Evolutionary conservation across 2,888 invertebrate genomes (phyloP).

Genomic region (Willowsia nigromaculata): DNA sequence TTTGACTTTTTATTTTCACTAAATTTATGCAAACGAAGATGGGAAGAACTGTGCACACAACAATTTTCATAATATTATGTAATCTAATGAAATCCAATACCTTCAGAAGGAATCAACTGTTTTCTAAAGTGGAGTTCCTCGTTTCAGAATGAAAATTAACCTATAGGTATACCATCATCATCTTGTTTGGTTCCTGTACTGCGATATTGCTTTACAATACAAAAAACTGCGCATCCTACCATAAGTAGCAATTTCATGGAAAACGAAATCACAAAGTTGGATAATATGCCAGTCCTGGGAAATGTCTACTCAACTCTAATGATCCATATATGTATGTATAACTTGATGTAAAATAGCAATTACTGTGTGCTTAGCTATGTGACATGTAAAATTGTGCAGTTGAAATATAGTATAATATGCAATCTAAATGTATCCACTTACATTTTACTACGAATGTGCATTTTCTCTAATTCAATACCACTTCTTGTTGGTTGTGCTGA

Average conservation of each 20-base stretch:
- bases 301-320: not conserved
- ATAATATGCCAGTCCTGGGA: not conserved
- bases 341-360: not conserved
- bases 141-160: not conserved
- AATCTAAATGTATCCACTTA: not conserved
- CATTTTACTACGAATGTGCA: not conserved
- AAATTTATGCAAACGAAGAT: conserved; percentile 27
- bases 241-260: not conserved
- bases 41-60: not conserved
- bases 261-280: not conserved
- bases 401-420: not conserved
- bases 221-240: not conserved
- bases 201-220: no score
- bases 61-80: conserved; percentile 20
- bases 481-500: not conserved
- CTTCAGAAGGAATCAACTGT: not conserved
- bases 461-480: conserved; percentile 20
- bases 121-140: not conserved
- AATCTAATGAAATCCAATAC: conserved; percentile 19
- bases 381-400: not conserved
- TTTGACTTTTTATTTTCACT: conserved; percentile 32
- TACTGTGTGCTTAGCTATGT: not conserved
- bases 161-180: not conserved
- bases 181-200: no score
- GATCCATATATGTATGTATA: not conserved